Evolutionary conservation across 2,888 invertebrate genomes (phyloP).

Genomic region (Fragum sueziense): DNA sequence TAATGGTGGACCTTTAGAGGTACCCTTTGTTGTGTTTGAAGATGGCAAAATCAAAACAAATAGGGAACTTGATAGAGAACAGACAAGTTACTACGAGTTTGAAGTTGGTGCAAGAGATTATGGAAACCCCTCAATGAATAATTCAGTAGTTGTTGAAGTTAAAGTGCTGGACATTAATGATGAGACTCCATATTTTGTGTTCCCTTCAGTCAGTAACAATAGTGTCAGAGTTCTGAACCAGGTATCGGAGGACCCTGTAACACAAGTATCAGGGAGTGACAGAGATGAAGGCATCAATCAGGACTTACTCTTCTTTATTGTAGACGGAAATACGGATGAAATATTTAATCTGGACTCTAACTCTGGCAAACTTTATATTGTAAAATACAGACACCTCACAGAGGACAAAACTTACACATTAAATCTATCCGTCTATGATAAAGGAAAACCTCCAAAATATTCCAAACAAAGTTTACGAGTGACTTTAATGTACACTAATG

Average conservation of each 20-base stretch:
- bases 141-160: slow-evolving; percentile 95
- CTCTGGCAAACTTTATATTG: slow-evolving; percentile 58
- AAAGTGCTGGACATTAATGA: slow-evolving; percentile 98
- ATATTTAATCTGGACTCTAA: slow-evolving; percentile 63
- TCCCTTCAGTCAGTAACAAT: slow-evolving; percentile 71
- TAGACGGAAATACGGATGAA: slow-evolving; percentile 87
- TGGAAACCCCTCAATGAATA: slow-evolving; percentile 85
- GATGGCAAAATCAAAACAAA: slow-evolving; percentile 92
- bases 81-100: slow-evolving; percentile 91
- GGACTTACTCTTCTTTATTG: slow-evolving; percentile 94
- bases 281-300: slow-evolving; percentile 96
- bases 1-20: slow-evolving; percentile 86
- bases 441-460: slow-evolving; percentile 52
- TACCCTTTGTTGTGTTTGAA: slow-evolving; percentile 59
- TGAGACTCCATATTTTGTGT: slow-evolving; percentile 88
- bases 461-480: slow-evolving; percentile 44
- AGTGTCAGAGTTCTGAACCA: slow-evolving; percentile 70
- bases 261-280: slow-evolving; percentile 92
- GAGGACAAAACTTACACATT: slow-evolving; percentile 54
- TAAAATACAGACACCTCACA: slow-evolving; percentile 59
- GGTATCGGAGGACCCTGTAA: slow-evolving; percentile 67
- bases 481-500: slow-evolving; percentile 57
- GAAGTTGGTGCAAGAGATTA: slow-evolving; percentile 93
- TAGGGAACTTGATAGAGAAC: slow-evolving; percentile 92
- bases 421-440: slow-evolving; percentile 58